phyloP scores from a whole-genome alignment of 2,888 invertebrate genomes.

The Myopa tessellatipennis region DNA sequence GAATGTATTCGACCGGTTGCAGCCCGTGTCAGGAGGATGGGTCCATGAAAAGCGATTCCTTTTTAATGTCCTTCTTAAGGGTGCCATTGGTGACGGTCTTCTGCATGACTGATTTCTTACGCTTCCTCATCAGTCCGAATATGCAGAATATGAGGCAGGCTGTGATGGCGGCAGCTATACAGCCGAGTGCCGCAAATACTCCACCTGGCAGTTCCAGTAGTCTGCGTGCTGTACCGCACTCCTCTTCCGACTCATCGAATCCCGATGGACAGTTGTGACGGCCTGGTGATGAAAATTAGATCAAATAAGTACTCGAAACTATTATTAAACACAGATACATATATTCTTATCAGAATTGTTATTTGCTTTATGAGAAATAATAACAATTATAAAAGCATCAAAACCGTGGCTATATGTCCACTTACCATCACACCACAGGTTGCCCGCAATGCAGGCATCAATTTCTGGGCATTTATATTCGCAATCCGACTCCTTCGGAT shows the following conservation, averaged over 20 bases:
- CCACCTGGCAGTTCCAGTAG: constrained; percentile 71
- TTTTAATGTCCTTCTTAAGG: constrained; percentile 75
- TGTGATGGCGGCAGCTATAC: constrained; percentile 72
- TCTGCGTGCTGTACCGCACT: constrained; percentile 72
- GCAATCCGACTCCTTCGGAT: constrained; percentile 71
- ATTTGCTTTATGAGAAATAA: too few relatives aligned
- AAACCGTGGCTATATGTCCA: too few relatives aligned
- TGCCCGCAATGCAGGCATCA: constrained; percentile 80
- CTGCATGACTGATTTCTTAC: constrained; percentile 71
- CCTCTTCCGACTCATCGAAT: constrained; percentile 78
- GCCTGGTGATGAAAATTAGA: constrained; percentile 54
- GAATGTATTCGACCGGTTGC: constrained; percentile 91
- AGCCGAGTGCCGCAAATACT: constrained; percentile 71
- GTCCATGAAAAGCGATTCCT: constrained; percentile 67
- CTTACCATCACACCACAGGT: constrained; percentile 81
- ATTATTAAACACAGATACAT: background rate
- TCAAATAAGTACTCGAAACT: background rate
- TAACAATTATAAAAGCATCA: too few relatives aligned
- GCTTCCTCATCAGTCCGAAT: constrained; percentile 72
- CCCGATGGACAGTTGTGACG: constrained; percentile 75
- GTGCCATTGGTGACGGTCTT: constrained; percentile 68
- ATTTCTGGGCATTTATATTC: constrained; percentile 78
- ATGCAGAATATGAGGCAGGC: constrained; percentile 72
- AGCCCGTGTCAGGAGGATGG: constrained; percentile 88
- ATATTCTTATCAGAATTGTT: too few relatives aligned